Conservation (phyloP, 2,888 invertebrate genomes). For the Caprella mutica region DNA sequence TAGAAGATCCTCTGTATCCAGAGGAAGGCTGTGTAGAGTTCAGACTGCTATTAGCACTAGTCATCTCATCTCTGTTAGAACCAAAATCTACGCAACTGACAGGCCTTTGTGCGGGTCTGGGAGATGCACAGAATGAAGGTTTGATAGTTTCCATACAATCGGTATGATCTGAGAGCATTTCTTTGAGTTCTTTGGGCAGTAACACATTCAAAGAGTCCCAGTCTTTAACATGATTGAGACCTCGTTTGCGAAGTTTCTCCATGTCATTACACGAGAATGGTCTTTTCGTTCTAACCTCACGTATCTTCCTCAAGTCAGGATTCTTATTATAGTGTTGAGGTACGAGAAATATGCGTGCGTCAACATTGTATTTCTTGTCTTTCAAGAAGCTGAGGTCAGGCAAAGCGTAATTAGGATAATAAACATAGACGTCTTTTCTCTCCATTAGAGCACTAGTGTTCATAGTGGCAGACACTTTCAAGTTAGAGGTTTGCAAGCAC, state of each 20-base stretch:
- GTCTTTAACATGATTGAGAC: conserved; percentile 73
- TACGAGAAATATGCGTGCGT: conserved; percentile 42
- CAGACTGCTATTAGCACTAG: conserved; percentile 21
- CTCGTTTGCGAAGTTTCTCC: conserved; percentile 65
- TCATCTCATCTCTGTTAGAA: conserved; percentile 17
- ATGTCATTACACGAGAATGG: conserved; percentile 72
- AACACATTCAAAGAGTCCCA: conserved; percentile 87
- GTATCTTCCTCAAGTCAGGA: conserved; percentile 38
- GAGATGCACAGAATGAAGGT: conserved; percentile 31
- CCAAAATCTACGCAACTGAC: conserved; percentile 22
- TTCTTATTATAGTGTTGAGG: conserved; percentile 49
- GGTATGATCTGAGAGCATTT: conserved; percentile 54
- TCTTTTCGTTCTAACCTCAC: conserved; percentile 29
- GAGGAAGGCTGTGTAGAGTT: conserved; percentile 65
- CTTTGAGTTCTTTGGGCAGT: conserved; percentile 69
- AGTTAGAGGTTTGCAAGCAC: conserved; percentile 31
- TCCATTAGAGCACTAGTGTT: conserved; percentile 31
- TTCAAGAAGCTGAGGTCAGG: conserved; percentile 74
- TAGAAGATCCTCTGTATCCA: conserved; percentile 74
- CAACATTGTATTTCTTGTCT: conserved; percentile 44
- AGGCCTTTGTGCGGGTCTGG: conserved; percentile 23
- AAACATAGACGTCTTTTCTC: conserved; percentile 55
- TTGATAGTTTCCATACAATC: conserved; percentile 33
- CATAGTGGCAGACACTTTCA: conserved; percentile 29
- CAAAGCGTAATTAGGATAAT: conserved; percentile 80